Evolutionary conservation across 1,140 invertebrate genomes (phyloP).

Genomic region (Bombus cullumanus): DNA sequence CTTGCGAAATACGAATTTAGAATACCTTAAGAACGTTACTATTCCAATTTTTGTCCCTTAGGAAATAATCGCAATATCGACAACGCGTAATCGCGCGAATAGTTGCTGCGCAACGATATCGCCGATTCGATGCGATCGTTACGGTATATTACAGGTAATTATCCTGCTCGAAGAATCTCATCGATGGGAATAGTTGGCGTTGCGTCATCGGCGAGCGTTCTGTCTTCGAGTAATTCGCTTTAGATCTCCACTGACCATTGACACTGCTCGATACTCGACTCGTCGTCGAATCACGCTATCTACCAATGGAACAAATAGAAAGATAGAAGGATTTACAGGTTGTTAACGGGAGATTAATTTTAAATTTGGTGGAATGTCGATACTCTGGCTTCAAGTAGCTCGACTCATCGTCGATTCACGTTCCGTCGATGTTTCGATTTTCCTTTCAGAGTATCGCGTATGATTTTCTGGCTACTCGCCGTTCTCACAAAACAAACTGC

Average conservation of each 20-base stretch:
- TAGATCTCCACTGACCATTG: constrained; percentile 23
- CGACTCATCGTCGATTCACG: constrained; percentile 1
- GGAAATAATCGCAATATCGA: not conserved
- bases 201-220: not conserved
- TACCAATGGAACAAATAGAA: not conserved
- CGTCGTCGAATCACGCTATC: constrained; percentile 12
- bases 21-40: constrained; percentile 13
- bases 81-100: constrained; percentile 11
- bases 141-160: not conserved
- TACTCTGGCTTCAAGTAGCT: constrained; percentile 47
- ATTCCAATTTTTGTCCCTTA: constrained; percentile 12
- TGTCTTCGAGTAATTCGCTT: constrained; percentile 58
- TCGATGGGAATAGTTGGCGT: not conserved
- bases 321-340: constrained; percentile 51
- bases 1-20: constrained; percentile 47
- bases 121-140: not conserved
- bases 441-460: not conserved
- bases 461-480: not conserved
- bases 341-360: constrained; percentile 61
- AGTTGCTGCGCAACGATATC: not conserved
- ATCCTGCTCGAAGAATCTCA: not conserved
- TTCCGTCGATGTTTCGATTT: not conserved
- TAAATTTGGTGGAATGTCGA: constrained; percentile 22
- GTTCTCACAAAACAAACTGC: not conserved
- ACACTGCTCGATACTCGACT: constrained; percentile 18